A percentile compares a stretch with the other conserved stretches of the same genome.
Evolutionary conservation across 2,888 invertebrate species (phyloP).

Genomic region (Cistogaster globosa): DNA sequence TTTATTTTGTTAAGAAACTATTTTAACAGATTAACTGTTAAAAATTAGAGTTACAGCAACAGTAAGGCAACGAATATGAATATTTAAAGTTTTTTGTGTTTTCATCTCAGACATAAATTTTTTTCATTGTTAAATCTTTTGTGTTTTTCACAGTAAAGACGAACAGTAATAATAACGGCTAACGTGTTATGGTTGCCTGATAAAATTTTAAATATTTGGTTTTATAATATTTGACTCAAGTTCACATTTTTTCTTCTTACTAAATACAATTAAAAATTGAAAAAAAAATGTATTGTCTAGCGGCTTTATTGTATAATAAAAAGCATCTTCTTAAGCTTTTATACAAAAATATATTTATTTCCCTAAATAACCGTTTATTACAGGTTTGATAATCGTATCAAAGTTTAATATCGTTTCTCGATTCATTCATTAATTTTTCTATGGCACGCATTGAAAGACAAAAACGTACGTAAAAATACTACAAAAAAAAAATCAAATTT

Average conservation of each 20-base stretch:
- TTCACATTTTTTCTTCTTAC: no score
- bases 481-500: slow-evolving; percentile 26
- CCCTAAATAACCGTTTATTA: slow-evolving; percentile 18
- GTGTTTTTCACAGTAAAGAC: no score
- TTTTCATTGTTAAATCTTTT: no score
- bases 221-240: no score
- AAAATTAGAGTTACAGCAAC: neutral
- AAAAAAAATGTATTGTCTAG: neutral
- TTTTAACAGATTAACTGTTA: slow-evolving; percentile 39
- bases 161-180: no score
- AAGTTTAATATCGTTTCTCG: slow-evolving; percentile 7
- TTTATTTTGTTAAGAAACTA: slow-evolving; percentile 6
- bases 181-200: no score
- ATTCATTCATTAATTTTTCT: slow-evolving; percentile 19
- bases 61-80: no score
- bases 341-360: slow-evolving; percentile 32
- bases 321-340: neutral
- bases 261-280: no score
- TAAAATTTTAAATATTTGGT: no score
- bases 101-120: no score
- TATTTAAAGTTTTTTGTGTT: no score
- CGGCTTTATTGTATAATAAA: slow-evolving; percentile 9
- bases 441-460: neutral
- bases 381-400: slow-evolving; percentile 27
- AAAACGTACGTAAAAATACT: no score